phyloP scores from a whole-genome alignment of 2,888 invertebrate genomes.

The Tortricodes alternella region DNA sequence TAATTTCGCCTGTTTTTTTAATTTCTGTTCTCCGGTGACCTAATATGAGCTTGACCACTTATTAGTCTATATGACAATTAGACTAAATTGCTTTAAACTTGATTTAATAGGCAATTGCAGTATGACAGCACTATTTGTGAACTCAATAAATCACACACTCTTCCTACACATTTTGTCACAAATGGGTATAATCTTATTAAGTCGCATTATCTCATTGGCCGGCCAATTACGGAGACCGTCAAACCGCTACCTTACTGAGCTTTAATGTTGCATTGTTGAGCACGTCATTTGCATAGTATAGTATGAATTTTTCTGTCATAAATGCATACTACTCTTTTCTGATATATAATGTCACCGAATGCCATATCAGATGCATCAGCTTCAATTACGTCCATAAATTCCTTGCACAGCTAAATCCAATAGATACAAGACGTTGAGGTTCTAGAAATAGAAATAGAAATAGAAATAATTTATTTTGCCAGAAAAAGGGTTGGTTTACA shows the following conservation, averaged over 20 bases:
- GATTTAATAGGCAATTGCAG: too few species aligned
- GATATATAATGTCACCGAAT: not conserved
- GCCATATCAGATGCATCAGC: not conserved
- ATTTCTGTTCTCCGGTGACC: too few species aligned
- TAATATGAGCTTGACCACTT: too few species aligned
- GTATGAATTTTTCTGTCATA: not conserved
- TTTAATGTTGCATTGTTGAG: not conserved
- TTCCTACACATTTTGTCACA: not conserved
- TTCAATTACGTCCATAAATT: too few species aligned
- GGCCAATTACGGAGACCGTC: not conserved
- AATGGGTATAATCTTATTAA: conserved; percentile 5
- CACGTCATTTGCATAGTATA: not conserved
- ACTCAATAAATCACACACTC: not conserved
- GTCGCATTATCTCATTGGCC: conserved; percentile 6
- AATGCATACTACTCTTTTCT: not conserved
- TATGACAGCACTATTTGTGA: not conserved
- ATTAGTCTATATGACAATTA: too few species aligned
- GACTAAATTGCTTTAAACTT: too few species aligned
- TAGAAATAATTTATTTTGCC: too few species aligned
- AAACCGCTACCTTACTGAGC: not conserved
- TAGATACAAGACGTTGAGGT: too few species aligned
- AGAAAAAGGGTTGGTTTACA: too few species aligned
- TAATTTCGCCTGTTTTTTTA: too few species aligned
- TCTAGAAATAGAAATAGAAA: too few species aligned
- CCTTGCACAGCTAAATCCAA: too few species aligned